phyloP scores from a whole-genome alignment of 2,797 vertebrate species.

The Thripadectes ignobilis region DNA sequence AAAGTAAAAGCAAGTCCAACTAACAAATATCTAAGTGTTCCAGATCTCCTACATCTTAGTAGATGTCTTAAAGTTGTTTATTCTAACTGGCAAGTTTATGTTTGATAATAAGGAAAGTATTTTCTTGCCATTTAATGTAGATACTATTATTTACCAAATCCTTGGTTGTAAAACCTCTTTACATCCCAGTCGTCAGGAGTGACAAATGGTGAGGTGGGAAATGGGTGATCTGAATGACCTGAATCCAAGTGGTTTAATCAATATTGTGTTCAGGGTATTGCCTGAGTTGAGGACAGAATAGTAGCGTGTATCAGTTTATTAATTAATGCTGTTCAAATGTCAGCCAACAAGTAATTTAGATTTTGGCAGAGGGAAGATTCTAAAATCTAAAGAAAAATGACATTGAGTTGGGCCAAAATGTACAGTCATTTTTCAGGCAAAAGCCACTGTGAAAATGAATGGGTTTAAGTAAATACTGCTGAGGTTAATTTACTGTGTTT shows the following conservation, averaged over 20 bases:
- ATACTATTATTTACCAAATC: neutral
- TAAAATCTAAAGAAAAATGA: neutral
- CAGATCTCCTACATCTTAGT: neutral
- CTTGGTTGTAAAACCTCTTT: neutral
- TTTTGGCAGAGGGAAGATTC: neutral
- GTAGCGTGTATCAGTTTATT: neutral
- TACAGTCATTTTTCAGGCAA: neutral
- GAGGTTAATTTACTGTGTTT: neutral
- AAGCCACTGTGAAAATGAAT: neutral
- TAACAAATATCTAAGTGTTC: neutral
- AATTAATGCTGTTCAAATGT: neutral
- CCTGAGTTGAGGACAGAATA: neutral
- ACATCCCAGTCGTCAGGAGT: neutral
- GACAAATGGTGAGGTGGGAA: neutral
- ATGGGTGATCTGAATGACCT: neutral
- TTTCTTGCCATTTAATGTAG: neutral
- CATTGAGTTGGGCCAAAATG: neutral
- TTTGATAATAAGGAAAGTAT: neutral
- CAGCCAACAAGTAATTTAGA: neutral
- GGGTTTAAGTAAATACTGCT: neutral
- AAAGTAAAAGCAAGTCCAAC: neutral
- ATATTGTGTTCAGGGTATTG: neutral
- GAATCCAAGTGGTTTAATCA: neutral
- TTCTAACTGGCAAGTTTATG: neutral
- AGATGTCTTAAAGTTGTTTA: neutral